phyloP scores from a whole-genome alignment of 2,888 invertebrate genomes.

The Agrenia bidenticulata region DNA sequence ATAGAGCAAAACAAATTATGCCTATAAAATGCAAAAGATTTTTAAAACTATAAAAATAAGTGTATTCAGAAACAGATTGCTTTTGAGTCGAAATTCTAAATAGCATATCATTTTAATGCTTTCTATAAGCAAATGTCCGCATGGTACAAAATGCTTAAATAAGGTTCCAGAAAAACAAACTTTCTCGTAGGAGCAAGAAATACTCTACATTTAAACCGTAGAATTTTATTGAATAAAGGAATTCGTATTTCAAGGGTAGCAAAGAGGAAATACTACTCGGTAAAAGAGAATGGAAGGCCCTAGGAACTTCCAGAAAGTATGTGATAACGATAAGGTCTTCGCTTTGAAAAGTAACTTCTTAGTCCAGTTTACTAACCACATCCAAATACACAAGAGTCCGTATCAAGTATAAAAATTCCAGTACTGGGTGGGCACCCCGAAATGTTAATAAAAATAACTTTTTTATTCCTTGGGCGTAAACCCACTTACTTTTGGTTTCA shows the following conservation, averaged over 20 bases:
- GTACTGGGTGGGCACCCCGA: slow-evolving; percentile 51
- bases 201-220: not conserved
- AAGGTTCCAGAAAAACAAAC: no score
- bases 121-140: no score
- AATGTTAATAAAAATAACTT: slow-evolving; percentile 51
- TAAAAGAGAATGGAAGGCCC: no score
- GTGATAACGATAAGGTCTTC: slow-evolving; percentile 11
- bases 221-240: not conserved
- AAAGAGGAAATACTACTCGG: no score
- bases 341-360: not conserved
- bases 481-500: slow-evolving; percentile 17
- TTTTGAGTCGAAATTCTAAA: no score
- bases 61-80: no score
- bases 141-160: no score
- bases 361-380: slow-evolving; percentile 4
- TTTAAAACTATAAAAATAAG: no score
- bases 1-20: no score
- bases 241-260: not conserved
- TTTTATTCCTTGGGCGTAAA: slow-evolving; percentile 50
- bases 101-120: no score
- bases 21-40: no score
- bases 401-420: slow-evolving; percentile 40
- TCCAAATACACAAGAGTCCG: not conserved
- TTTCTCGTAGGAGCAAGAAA: no score
- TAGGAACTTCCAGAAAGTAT: not conserved